These are phyloP conservation scores for Homalodisca vitripennis DNA, from an alignment of 1,140 invertebrate species.

Conservation along the genomic window DNA sequence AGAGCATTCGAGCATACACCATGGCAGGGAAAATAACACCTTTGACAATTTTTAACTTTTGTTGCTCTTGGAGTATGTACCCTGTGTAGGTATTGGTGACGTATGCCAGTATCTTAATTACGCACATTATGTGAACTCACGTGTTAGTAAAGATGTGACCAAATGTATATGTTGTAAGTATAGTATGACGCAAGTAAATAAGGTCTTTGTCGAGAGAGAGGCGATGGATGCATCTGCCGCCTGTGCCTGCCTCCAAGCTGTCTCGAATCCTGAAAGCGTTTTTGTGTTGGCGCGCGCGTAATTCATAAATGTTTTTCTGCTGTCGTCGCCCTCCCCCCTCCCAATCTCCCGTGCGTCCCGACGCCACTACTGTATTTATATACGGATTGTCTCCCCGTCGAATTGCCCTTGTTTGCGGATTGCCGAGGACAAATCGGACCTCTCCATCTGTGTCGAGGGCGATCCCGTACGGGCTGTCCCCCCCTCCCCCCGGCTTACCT, in stretches of 20 bases:
- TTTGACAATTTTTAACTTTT: too few relatives aligned
- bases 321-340: background rate
- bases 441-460: background rate
- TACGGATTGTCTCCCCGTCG: background rate
- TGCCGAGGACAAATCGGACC: slow-evolving; percentile 19
- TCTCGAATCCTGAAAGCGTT: slow-evolving; percentile 23
- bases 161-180: too few relatives aligned
- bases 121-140: too few relatives aligned
- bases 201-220: too few relatives aligned
- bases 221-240: background rate
- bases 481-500: background rate
- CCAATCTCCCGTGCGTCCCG: background rate
- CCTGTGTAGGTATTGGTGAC: too few relatives aligned
- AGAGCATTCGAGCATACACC: too few relatives aligned
- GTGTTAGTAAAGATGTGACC: too few relatives aligned
- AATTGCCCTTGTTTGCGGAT: slow-evolving; percentile 14
- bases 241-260: background rate
- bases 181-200: too few relatives aligned
- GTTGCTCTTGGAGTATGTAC: too few relatives aligned
- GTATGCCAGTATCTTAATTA: too few relatives aligned
- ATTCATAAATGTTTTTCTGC: slow-evolving; percentile 23
- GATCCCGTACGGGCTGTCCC: too few relatives aligned
- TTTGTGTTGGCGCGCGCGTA: slow-evolving; percentile 21
- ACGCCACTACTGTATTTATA: background rate
- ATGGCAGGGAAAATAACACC: too few relatives aligned